Evolutionary conservation across 2,113 vertebrate species (phyloP), one percentile per base, ranked within the genome.

Genomic region (Phyllostomus discolor): DNA sequence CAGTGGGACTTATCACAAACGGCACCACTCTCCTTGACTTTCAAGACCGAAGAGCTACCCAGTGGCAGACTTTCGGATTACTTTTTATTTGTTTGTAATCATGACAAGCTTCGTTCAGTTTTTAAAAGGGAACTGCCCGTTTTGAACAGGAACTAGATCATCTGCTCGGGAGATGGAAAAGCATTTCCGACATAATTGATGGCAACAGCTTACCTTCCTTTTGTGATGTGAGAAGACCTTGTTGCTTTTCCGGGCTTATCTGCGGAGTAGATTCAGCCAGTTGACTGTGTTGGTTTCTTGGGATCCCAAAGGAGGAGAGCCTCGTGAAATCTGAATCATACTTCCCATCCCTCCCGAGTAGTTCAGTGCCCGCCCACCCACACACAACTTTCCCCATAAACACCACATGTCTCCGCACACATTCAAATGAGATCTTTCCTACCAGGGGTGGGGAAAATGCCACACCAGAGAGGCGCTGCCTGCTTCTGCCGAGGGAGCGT

Each of bases 361-460:
- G 76, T 83, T 91, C 54, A 96, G 82, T 48, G 73, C 64, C 91
- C 93, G 62, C 86, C 91, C 95, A 84, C 95, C 90, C 94, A 75
- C 75, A n/a, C 75, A n/a, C 82, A 95, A 76, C 76, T 96, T 94
- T 96, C 91, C 59, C 96, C 70, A 91, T 94, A 95, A 96, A 96
- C 85, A 96, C 91, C 95, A 94, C 93, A 96, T 96, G 93, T 86
- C 79, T 78, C 48, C 94, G 79, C 78, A 75, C 75, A 82, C 83
- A 78, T 85, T 91, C 87, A 95, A 97, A 91, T 96, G 75, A 80
- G 84, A 75, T 73, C 84, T 94, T 94, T 89, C 43, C 76, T 92
- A 70, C 84, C 54, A 80, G 89, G 54, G 35, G 64, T 57, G 43
- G 76, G 10, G 66, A 62, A 41, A 66, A 33, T 84, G 54, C 16